Evolutionary conservation across 2,888 invertebrate species (phyloP), one percentile per base, ranked within the genome.

Genomic region (Chironomus tentans): DNA sequence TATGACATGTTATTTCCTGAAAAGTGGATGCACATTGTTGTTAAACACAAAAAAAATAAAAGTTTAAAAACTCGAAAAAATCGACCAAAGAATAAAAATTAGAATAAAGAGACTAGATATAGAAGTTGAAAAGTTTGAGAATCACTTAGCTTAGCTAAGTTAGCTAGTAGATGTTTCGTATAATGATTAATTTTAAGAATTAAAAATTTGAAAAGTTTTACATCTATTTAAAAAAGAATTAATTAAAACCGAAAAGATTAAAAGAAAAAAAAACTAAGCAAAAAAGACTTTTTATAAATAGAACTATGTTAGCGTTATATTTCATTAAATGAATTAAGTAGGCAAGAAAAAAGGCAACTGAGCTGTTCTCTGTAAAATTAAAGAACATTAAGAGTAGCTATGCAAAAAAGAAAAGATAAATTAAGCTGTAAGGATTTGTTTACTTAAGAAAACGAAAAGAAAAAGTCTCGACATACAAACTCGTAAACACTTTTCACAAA

Each of bases 41-140:
- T 50, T n/a, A 62, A 62, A 73, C 72, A 62, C 72, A 71, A 24
- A n/a, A 18, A 7, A 7, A 50, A 50, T 18, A 56, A 50, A 50
- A 50, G 7, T 15, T 70, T 70, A 15, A 62, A 50, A 73, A 56
- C 18, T 56, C 18, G 15, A 50, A 56, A 22, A 68, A 73, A 73
- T 73, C 46, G 72, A 73, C 72, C 72, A 73, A 73, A 70, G 0
- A 7, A 70, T 5, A 70, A n/a, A 24, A 71, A 4, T 24, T 61
- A 56, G 13, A 50, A 72, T 13, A 13, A 73, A 73, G 61, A 56
- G n/a, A 18, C 24, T 56, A 71, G 18, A 62, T 13, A 50, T 62
- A 46, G 70, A 21, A 48, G 70, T 48, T 70, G 70, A 70, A 71
- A 61, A 15, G 72, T 62, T 73, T 73, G 72, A 73, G 72, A 73